Percentiles rank a stretch among this genome's conserved stretches.
Evolutionary conservation across 2,888 invertebrate genomes (phyloP).

Genomic region (Cephalotes varians): DNA sequence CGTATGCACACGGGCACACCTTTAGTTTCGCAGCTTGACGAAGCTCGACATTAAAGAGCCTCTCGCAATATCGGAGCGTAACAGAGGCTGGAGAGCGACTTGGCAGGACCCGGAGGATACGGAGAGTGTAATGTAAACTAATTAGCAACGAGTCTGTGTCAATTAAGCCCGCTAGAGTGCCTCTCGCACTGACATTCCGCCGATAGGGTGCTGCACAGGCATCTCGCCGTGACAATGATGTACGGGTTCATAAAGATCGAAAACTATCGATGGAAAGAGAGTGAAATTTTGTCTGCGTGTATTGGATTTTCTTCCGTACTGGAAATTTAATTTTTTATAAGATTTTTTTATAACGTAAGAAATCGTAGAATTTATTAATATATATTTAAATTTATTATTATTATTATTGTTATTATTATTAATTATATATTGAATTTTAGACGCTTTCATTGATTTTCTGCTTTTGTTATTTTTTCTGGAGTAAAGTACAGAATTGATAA

Average conservation of each 20-base stretch:
- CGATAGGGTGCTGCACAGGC: constrained; percentile 59
- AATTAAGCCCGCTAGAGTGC: constrained; percentile 84
- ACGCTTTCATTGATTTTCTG: not conserved
- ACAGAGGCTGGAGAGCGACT: constrained; percentile 73
- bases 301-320: not conserved
- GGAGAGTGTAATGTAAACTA: constrained; percentile 85
- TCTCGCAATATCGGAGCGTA: constrained; percentile 77
- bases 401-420: no score
- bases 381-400: not conserved
- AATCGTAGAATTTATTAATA: not conserved
- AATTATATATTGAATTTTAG: not conserved
- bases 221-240: constrained; percentile 41
- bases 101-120: constrained; percentile 78
- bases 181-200: constrained; percentile 81
- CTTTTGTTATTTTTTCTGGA: not conserved
- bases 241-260: constrained; percentile 25
- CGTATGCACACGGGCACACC: constrained; percentile 34
- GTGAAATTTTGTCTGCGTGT: not conserved
- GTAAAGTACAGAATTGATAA: not conserved
- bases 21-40: constrained; percentile 55
- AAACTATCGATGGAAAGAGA: constrained; percentile 15
- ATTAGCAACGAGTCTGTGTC: constrained; percentile 84
- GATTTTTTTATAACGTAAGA: not conserved
- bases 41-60: constrained; percentile 75
- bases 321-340: not conserved